Evolutionary conservation across 2,797 vertebrate genomes (phyloP).

Genomic region (Gymnothorax reevesii): DNA sequence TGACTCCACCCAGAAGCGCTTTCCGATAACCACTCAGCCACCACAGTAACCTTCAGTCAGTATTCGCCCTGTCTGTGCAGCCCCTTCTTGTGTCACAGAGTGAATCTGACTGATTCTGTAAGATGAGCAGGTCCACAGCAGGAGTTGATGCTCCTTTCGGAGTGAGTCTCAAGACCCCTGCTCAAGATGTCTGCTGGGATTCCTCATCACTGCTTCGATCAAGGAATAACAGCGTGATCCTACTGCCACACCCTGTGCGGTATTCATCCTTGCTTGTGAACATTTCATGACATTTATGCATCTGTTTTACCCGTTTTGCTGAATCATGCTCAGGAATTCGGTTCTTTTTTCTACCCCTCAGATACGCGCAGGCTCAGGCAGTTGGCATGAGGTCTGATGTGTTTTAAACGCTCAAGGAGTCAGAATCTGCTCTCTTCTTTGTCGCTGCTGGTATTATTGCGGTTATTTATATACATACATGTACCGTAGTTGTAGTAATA

Average conservation of each 20-base stretch:
- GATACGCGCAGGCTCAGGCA: not conserved
- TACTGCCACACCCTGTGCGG: not conserved
- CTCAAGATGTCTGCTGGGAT: not conserved
- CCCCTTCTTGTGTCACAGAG: not conserved
- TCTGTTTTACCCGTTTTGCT: not conserved
- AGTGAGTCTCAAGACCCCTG: too few relatives aligned
- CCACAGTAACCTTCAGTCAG: not conserved
- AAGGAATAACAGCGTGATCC: not conserved
- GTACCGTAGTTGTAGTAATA: too few relatives aligned
- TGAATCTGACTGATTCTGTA: not conserved
- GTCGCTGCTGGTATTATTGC: not conserved
- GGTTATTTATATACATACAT: too few relatives aligned
- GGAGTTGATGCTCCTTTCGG: not conserved
- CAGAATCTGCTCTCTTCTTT: not conserved
- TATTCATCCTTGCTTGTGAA: not conserved
- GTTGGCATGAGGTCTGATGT: not conserved
- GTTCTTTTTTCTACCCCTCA: not conserved
- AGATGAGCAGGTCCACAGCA: not conserved
- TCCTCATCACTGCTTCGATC: not conserved
- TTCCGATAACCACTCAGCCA: not conserved
- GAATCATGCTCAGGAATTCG: not conserved
- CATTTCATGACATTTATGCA: not conserved
- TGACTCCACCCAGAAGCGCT: not conserved
- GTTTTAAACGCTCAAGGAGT: not conserved
- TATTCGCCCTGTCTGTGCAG: not conserved